phyloP scores from a whole-genome alignment of 2,797 vertebrate genomes.

The Halcyon chelicuti region DNA sequence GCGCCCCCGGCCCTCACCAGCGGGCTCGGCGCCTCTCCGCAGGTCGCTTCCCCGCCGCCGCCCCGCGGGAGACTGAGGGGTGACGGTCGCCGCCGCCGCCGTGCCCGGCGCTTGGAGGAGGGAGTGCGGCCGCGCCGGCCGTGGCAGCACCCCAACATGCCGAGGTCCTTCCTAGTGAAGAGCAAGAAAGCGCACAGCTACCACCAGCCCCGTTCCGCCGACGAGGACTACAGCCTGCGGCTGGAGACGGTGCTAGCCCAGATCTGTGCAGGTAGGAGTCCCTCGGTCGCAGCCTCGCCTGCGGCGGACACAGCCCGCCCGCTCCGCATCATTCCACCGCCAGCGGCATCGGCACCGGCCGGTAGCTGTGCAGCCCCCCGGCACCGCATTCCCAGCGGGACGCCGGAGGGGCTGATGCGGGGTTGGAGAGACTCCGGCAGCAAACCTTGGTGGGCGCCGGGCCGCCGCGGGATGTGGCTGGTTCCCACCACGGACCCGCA shows the following conservation, averaged over 20 bases:
- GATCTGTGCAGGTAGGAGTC: conserved; percentile 89
- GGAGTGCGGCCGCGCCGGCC: neutral
- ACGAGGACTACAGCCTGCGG: conserved; percentile 83
- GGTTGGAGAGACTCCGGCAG: neutral
- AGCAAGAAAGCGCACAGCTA: conserved; percentile 98
- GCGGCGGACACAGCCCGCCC: neutral
- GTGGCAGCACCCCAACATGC: conserved; percentile 82
- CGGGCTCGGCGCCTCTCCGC: conserved; percentile 38
- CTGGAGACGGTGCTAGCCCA: conserved; percentile 84
- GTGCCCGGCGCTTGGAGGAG: neutral
- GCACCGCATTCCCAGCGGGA: neutral
- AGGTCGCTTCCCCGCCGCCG: conserved; percentile 71
- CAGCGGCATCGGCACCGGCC: neutral
- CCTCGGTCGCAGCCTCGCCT: neutral
- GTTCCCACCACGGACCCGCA: neutral
- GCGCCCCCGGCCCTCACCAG: neutral
- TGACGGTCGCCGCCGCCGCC: neutral
- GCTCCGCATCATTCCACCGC: neutral
- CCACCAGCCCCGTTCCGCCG: conserved; percentile 89
- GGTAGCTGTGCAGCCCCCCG: neutral
- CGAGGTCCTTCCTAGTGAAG: conserved; percentile 96
- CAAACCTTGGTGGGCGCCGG: neutral
- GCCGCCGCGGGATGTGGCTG: neutral
- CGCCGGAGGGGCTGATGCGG: neutral
- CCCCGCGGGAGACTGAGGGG: neutral